Base-by-base conservation (phyloP, 2,888 invertebrate genomes). In the Tachystola acroxantha region DNA sequence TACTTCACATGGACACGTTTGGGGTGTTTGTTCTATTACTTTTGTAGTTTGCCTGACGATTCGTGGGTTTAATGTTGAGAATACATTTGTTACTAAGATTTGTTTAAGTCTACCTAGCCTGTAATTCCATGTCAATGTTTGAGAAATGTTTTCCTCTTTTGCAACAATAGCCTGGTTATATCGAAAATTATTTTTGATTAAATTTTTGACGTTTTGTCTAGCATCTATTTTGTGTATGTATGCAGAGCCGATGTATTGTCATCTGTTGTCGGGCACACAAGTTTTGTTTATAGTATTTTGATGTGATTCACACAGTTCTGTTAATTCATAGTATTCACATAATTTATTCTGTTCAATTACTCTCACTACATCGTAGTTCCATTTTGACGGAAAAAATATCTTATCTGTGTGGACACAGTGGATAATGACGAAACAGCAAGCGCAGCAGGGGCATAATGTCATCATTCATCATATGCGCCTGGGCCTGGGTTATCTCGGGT, bases 331-430 rank as follows among this genome's bases (percentile, higher is more conserved):
- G n/a, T n/a, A n/a, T n/a, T n/a, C n/a, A n/a, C n/a, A n/a, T n/a
- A n/a, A n/a, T n/a, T n/a, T n/a, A n/a, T n/a, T n/a, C n/a, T n/a
- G n/a, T n/a, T n/a, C n/a, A n/a, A n/a, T n/a, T n/a, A n/a, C n/a
- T n/a, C n/a, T n/a, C n/a, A n/a, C n/a, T n/a, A n/a, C n/a, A n/a
- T n/a, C n/a, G n/a, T 20, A 13, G 25, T 19, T 32, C 37, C 37
- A 37, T 43, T 48, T 48, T 41, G 52, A 54, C 61, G 65, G 66
- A 75, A 68, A 69, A 67, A 68, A 70, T 75, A 71, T 73, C 71
- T 76, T 71, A 77, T 75, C 76, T 33, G 14, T 49, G 50, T 67
- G 63, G 56, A 3, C 16, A 62, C 56, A 52, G 39, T 42, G 53
- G 53, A 56, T 63, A 11, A 27, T 27, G 61, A 52, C 48, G 39